Percentiles rank a stretch among this genome's conserved stretches.
Conservation (phyloP, 2,113 vertebrate genomes). For the Clarias magur region DNA sequence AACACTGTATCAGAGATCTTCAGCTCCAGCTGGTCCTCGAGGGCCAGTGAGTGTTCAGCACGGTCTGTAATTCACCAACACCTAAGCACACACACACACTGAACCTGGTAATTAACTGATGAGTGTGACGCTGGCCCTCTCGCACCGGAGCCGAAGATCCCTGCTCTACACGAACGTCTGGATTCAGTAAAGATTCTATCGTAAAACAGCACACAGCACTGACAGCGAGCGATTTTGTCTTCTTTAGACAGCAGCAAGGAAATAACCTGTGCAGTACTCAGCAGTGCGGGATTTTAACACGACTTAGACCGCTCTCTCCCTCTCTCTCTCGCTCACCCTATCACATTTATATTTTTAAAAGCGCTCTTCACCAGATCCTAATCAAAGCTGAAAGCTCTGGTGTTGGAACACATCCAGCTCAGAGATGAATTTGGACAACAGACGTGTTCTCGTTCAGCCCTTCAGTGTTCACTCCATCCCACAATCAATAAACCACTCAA, state of each 20-base stretch:
- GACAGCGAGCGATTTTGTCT: neutral
- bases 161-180: neutral
- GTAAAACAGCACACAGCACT: neutral
- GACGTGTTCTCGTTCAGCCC: neutral
- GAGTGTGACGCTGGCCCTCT: too few species aligned
- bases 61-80: too few species aligned
- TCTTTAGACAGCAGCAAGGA: neutral
- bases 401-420: neutral
- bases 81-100: too few species aligned
- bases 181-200: neutral
- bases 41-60: too few species aligned
- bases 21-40: too few species aligned
- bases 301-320: neutral
- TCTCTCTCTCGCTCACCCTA: too few species aligned
- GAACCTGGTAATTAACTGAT: too few species aligned
- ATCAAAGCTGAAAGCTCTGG: neutral
- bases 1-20: neutral
- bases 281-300: neutral
- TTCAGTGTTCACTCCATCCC: neutral
- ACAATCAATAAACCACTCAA: constrained; percentile 2
- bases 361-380: neutral
- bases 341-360: neutral
- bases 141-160: too few species aligned
- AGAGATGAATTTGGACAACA: neutral
- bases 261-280: neutral